Evolutionary conservation across 1,140 invertebrate species (phyloP).

Genomic region (Neelides sp.): DNA sequence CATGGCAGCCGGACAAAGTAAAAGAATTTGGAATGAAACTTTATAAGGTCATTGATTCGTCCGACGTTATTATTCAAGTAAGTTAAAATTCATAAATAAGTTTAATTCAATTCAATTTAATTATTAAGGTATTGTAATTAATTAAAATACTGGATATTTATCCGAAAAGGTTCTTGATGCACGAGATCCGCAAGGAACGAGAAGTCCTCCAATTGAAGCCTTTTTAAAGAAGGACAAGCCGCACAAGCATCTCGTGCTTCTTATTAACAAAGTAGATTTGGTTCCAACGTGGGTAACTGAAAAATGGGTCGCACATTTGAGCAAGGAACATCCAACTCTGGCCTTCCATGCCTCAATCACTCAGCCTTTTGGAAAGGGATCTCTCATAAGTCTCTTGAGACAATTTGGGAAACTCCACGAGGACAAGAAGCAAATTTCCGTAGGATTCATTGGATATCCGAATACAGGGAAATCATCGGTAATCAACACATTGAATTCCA

Average conservation of each 20-base stretch:
- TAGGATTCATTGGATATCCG: slow-evolving; percentile 98
- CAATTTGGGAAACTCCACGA: slow-evolving; percentile 92
- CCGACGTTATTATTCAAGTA: slow-evolving; percentile 87
- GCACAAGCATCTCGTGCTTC: slow-evolving; percentile 88
- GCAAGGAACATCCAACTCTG: slow-evolving; percentile 87
- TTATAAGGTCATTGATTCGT: slow-evolving; percentile 98
- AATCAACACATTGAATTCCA: slow-evolving; percentile 87
- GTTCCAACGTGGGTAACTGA: slow-evolving; percentile 86
- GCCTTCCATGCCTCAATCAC: slow-evolving; percentile 96
- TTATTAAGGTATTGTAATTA: no score
- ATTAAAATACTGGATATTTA: neutral
- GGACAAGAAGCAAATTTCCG: slow-evolving; percentile 96
- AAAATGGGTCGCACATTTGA: slow-evolving; percentile 58
- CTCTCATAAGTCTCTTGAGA: slow-evolving; percentile 86
- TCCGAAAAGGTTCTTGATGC: slow-evolving; percentile 62
- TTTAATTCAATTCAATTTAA: neutral
- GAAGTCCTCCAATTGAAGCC: slow-evolving; percentile 83
- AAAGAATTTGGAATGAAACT: slow-evolving; percentile 98
- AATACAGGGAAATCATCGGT: slow-evolving; percentile 98
- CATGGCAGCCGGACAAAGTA: slow-evolving; percentile 87
- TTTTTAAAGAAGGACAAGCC: slow-evolving; percentile 78
- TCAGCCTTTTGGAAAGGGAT: slow-evolving; percentile 97
- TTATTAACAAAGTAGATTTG: slow-evolving; percentile 80
- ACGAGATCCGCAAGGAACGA: slow-evolving; percentile 85
- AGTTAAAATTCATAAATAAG: neutral